phyloP scores from a whole-genome alignment of 2,113 vertebrate genomes.

The Pseudopipra pipra region DNA sequence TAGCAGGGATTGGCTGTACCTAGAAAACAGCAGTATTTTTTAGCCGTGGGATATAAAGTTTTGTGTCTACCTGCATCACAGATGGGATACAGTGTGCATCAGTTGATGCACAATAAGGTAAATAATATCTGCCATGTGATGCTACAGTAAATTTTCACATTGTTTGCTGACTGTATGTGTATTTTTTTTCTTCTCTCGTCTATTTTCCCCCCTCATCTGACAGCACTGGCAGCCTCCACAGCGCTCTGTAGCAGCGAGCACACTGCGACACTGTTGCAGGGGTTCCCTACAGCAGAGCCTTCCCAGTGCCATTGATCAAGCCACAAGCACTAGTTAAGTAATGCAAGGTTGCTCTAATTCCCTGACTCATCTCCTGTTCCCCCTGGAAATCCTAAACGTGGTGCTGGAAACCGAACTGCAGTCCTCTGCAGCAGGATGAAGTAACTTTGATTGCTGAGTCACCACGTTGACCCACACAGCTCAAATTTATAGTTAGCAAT shows the following conservation, averaged over 20 bases:
- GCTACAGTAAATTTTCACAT: neutral
- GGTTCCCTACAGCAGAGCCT: constrained; percentile 52
- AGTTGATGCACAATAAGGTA: neutral
- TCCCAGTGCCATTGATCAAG: constrained; percentile 60
- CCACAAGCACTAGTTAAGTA: constrained; percentile 38
- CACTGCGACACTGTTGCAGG: constrained; percentile 65
- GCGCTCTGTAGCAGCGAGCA: neutral
- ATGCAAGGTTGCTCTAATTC: constrained; percentile 58
- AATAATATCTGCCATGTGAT: neutral
- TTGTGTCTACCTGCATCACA: neutral
- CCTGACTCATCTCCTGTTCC: constrained; percentile 64
- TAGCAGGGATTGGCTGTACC: neutral
- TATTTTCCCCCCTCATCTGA: neutral
- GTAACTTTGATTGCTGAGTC: constrained; percentile 54
- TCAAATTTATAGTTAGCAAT: neutral
- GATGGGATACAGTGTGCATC: neutral
- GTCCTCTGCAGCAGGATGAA: constrained; percentile 47
- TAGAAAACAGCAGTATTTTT: neutral
- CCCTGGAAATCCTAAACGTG: constrained; percentile 50
- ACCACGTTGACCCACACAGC: constrained; percentile 1
- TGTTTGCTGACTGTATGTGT: neutral
- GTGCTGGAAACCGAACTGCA: constrained; percentile 49
- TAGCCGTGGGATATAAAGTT: neutral
- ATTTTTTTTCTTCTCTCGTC: neutral
- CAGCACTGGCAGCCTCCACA: neutral